Evolutionary conservation across 2,797 vertebrate genomes (phyloP), one percentile per base, ranked within the genome.

Genomic region (Heliangelus exortis): DNA sequence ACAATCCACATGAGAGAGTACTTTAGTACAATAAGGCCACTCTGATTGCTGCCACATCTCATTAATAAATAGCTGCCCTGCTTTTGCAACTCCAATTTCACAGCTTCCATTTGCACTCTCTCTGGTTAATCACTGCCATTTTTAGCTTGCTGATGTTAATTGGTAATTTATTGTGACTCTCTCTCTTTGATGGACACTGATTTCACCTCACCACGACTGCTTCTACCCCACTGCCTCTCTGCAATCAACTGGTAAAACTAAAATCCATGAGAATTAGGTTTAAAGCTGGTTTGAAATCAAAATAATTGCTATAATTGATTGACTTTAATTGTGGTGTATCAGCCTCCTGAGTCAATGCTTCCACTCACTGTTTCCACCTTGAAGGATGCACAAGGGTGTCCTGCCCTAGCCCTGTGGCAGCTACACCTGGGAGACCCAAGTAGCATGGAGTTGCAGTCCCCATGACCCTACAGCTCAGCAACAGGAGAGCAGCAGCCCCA

Each of bases 61-160:
- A 72, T 97, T 90, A 94, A 85, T 91, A 91, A 88, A 85, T 71
- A 79, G 1, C 47, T 59, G 69, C 67, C 84, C 87, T 69, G 84
- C 75, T 57, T 45, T n/a, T 71, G 91, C 16, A 3, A 89, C 82
- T 95, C 80, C 76, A 61, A 69, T 96, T 96, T 89, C 87, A 82
- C 59, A 59, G 87, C 78, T 91, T 83, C 25, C 28, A 29, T 93
- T 86, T 91, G 55, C 53, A 45, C 69, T 54, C 36, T 66, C 26
- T 71, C 68, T 69, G 41, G 45, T 91, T 92, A 81, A 94, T 91
- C 84, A 77, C 61, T 17, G 28, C 47, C 63, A 62, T 65, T 93
- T 95, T 81, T 76, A 95, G 51, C 69, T 36, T 58, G 66, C 75
- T 66, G 77, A 62, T 78, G 62, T 71, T 95, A 85, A 83, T 57